phyloP scores from a whole-genome alignment of 2,888 invertebrate species.

The Lordiphosa fenestrarum region DNA sequence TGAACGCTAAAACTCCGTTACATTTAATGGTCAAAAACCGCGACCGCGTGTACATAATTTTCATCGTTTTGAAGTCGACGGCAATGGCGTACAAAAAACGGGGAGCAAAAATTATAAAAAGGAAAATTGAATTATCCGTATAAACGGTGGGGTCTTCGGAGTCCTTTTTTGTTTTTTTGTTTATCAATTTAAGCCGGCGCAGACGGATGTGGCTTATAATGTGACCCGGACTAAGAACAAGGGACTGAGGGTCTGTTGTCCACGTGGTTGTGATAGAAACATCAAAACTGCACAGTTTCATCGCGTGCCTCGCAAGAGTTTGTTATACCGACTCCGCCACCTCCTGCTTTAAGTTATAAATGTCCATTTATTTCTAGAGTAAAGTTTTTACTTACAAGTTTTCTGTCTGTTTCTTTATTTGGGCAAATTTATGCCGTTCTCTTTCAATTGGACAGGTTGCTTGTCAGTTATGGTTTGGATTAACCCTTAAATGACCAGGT shows the following conservation, averaged over 20 bases:
- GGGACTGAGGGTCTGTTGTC: slow-evolving; percentile 23
- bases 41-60: slow-evolving; percentile 63
- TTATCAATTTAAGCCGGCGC: slow-evolving; percentile 75
- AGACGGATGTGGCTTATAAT: slow-evolving; percentile 71
- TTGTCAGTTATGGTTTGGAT: slow-evolving; percentile 39
- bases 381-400: slow-evolving; percentile 22
- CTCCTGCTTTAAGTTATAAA: slow-evolving; percentile 37
- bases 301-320: slow-evolving; percentile 64
- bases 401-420: slow-evolving; percentile 19
- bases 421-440: slow-evolving; percentile 33
- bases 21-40: slow-evolving; percentile 56
- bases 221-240: slow-evolving; percentile 30
- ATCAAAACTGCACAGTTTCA: slow-evolving; percentile 55
- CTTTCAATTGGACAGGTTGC: slow-evolving; percentile 38
- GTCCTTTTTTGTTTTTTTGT: slow-evolving; percentile 22
- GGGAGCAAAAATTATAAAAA: slow-evolving; percentile 45
- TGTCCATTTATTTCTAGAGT: slow-evolving; percentile 44
- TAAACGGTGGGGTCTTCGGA: slow-evolving; percentile 50
- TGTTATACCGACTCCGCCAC: slow-evolving; percentile 53
- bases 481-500: slow-evolving; percentile 49
- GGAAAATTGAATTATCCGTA: slow-evolving; percentile 69
- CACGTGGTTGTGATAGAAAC: slow-evolving; percentile 54
- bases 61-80: slow-evolving; percentile 42
- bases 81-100: slow-evolving; percentile 4
- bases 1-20: slow-evolving; percentile 40